Conservation (phyloP, 2,888 invertebrate genomes). For the Choreutis nemorana region DNA sequence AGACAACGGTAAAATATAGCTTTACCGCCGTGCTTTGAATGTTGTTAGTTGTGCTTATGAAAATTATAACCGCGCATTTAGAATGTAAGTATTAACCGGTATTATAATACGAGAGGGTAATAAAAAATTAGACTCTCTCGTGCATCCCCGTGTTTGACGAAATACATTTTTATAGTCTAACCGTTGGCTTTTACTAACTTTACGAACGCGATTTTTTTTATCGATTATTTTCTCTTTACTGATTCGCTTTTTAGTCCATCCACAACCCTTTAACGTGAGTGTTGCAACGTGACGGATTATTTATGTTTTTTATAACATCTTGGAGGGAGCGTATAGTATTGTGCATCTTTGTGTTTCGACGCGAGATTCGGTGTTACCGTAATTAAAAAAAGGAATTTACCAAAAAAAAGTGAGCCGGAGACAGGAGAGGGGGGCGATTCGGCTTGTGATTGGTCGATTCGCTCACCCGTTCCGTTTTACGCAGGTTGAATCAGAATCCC, state of each 20-base stretch:
- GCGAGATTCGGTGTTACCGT: slow-evolving; percentile 22
- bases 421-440: slow-evolving; percentile 55
- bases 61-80: slow-evolving; percentile 19
- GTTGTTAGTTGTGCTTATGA: slow-evolving; percentile 47
- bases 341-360: slow-evolving; percentile 58
- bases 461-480: slow-evolving; percentile 60
- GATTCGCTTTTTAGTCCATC: slow-evolving; percentile 44
- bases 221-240: slow-evolving; percentile 19
- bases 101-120: slow-evolving; percentile 19
- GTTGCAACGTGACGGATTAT: slow-evolving; percentile 50
- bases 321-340: slow-evolving; percentile 60
- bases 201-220: slow-evolving; percentile 37
- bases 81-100: slow-evolving; percentile 27
- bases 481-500: slow-evolving; percentile 64
- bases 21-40: slow-evolving; percentile 50
- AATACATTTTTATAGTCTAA: slow-evolving; percentile 31
- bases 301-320: slow-evolving; percentile 23
- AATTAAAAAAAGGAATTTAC: slow-evolving; percentile 14
- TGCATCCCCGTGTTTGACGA: slow-evolving; percentile 57
- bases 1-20: slow-evolving; percentile 26
- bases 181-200: slow-evolving; percentile 62
- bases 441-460: slow-evolving; percentile 42
- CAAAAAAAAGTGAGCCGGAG: slow-evolving; percentile 40
- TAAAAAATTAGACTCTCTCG: slow-evolving; percentile 39
- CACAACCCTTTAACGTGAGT: slow-evolving; percentile 54